A percentile compares a stretch with the other conserved stretches of the same genome.
Evolutionary conservation across 2,113 vertebrate genomes (phyloP).

Genomic region (Triplophysa rosa): DNA sequence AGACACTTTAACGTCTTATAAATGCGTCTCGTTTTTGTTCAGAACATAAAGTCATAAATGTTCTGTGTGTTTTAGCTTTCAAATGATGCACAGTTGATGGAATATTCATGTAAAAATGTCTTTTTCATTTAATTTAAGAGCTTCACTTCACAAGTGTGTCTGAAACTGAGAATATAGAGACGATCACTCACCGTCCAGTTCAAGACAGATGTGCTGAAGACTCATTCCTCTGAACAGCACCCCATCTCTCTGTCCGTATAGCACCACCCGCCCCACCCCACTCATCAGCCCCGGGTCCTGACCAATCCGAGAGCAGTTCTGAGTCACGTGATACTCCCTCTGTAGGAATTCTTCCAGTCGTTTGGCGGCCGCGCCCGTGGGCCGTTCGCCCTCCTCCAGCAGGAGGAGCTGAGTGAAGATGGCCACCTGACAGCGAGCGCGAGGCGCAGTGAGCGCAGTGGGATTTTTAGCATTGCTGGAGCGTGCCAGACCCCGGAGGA

Average conservation of each 20-base stretch:
- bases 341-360: constrained; percentile 76
- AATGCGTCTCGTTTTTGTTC: too few species aligned
- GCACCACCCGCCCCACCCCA: constrained; percentile 75
- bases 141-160: too few species aligned
- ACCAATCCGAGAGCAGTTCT: constrained; percentile 71
- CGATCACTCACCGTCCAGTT: constrained; percentile 71
- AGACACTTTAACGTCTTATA: background rate
- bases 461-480: constrained; percentile 74
- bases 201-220: constrained; percentile 78
- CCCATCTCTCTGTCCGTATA: constrained; percentile 76
- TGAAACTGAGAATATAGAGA: too few species aligned
- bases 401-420: constrained; percentile 77
- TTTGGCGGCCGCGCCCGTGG: constrained; percentile 56
- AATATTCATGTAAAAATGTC: too few species aligned
- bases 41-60: too few species aligned
- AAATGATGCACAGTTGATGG: too few species aligned
- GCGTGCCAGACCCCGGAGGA: constrained; percentile 74
- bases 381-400: constrained; percentile 70
- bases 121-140: too few species aligned
- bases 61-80: too few species aligned
- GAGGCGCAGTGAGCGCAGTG: constrained; percentile 65
- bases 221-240: constrained; percentile 79
- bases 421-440: constrained; percentile 74
- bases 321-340: constrained; percentile 75
- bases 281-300: constrained; percentile 75